Base-by-base conservation (phyloP, 2,113 vertebrate genomes). In the Notechis scutatus region DNA sequence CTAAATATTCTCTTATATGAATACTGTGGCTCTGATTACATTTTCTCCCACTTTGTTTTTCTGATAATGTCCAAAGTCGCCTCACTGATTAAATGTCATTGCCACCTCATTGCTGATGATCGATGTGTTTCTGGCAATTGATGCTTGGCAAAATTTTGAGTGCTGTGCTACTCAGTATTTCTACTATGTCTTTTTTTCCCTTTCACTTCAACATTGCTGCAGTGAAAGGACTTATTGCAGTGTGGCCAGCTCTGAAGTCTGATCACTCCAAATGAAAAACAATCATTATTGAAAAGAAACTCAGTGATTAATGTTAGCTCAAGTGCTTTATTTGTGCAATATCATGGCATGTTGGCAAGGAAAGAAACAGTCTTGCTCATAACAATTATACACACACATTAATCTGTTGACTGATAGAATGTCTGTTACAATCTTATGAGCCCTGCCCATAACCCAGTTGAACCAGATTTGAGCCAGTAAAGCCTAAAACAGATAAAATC, bases 201-300 rank as follows among this genome's bases (percentile, higher is more conserved):
- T 54, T 3, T 45, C 14, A 50, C 20, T 90, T 86, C 90, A 3
- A 3, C 69, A 20, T 3, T 0, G 0, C 1, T 50, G 89, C 86
- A 88, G 56, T 88, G 52, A 57, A 20, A 2, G 90, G 91, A 2
- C 4, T 55, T 29, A 23, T 86, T 93, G 45, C 24, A 3, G 85
- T 64, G 42, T 74, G n/a, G 50, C 61, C 87, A 0, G 24, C 87
- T 94, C 90, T 89, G 85, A 95, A 39, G n/a, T 95, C 59, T 94
- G 0, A 23, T 90, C 91, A 34, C 34, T 81, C 88, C 69, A 39
- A 21, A 57, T n/a, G 7, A 92, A 94, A 93, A 93, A 29, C 10
- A 61, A 29, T 94, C 47, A 42, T 91, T 92, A 61, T 4, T 4
- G 45, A 11, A 52, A 91, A 92, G 23, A 91, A 94, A 74, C 4